Evolutionary conservation across 2,888 invertebrate species (phyloP).

Genomic region (Tenthredo amoena): DNA sequence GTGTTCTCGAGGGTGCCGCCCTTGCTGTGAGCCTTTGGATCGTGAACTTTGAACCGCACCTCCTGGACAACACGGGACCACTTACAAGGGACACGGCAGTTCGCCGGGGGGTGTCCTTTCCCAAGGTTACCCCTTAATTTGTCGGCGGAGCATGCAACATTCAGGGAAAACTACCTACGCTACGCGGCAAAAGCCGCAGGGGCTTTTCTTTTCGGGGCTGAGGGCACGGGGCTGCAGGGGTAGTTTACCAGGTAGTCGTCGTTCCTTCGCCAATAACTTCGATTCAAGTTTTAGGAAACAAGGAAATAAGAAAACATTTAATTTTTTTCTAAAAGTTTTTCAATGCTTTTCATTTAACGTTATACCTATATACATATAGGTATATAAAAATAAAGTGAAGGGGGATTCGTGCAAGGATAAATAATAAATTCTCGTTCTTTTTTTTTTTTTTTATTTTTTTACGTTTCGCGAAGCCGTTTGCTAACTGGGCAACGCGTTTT

Average conservation of each 20-base stretch:
- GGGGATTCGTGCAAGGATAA: not conserved
- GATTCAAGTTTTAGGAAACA: not conserved
- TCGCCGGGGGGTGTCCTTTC: constrained; percentile 72
- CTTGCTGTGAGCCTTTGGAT: constrained; percentile 96
- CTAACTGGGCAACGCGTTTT: not conserved
- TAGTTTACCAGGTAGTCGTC: not conserved
- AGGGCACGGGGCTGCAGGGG: not conserved
- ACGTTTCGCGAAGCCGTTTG: not conserved
- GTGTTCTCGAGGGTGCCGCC: constrained; percentile 95
- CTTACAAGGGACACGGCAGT: constrained; percentile 79
- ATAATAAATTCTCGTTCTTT: not conserved
- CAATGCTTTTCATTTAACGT: not conserved
- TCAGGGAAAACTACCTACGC: constrained; percentile 55
- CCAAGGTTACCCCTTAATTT: constrained; percentile 70
- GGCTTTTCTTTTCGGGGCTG: not conserved
- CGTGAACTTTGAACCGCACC: constrained; percentile 97
- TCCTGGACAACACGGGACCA: constrained; percentile 86
- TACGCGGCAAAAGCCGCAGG: constrained; percentile 1
- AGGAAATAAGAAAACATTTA: not conserved
- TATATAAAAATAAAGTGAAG: not conserved
- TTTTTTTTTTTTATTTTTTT: not conserved
- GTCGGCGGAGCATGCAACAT: constrained; percentile 71
- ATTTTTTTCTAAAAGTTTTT: not conserved
- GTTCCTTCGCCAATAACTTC: constrained; percentile 31
- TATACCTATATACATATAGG: not conserved